phyloP scores from a whole-genome alignment of 2,797 vertebrate genomes.

The Hypotaenidia philippensis region DNA sequence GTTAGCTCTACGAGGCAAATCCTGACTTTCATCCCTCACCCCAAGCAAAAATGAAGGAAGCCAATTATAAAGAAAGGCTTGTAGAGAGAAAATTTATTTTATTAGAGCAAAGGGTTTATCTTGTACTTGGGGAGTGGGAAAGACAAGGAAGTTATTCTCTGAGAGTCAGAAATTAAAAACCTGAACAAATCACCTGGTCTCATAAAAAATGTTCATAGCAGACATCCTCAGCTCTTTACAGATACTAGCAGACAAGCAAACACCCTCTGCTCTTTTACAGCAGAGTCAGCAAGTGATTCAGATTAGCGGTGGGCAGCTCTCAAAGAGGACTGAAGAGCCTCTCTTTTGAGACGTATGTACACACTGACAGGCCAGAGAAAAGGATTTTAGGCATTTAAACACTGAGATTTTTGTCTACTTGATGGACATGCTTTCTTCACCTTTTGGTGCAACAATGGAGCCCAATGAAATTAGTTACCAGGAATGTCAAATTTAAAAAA shows the following conservation, averaged over 20 bases:
- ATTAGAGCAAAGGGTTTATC: background rate
- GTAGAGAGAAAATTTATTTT: background rate
- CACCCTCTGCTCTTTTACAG: background rate
- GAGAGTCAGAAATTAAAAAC: background rate
- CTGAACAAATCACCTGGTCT: background rate
- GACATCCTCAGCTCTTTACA: background rate
- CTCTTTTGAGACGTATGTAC: background rate
- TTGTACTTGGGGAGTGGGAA: background rate
- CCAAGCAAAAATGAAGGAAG: background rate
- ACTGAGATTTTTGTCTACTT: accelerated
- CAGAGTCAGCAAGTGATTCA: background rate
- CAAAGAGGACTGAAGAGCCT: background rate
- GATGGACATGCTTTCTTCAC: background rate
- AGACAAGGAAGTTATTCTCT: background rate
- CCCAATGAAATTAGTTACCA: background rate
- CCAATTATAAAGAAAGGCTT: background rate
- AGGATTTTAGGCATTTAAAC: background rate
- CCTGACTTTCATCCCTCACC: background rate
- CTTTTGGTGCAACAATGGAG: background rate
- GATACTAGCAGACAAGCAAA: background rate
- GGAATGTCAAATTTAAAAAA: background rate
- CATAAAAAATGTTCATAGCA: background rate
- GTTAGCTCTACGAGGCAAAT: background rate
- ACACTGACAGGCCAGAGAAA: background rate
- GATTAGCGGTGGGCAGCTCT: background rate